Base-by-base conservation (phyloP, 2,113 vertebrate genomes). In the Pimephales promelas region DNA sequence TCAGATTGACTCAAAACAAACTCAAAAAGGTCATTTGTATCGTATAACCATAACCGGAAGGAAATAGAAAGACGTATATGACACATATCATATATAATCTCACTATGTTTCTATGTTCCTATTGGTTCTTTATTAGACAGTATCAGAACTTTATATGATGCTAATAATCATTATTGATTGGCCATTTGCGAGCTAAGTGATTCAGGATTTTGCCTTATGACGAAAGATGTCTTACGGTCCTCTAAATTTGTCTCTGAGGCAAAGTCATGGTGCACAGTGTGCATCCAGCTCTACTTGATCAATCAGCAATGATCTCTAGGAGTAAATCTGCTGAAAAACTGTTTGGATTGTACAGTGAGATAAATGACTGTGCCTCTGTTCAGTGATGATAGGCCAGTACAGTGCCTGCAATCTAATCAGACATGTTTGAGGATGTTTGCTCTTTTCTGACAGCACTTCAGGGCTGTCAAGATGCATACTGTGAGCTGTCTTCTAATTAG, bases 391-490 rank as follows among this genome's bases (percentile, higher is more conserved):
- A 57, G 83, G 56, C 70, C 75, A 76, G 83, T 84, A 83, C 70
- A 80, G 77, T 78, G 31, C 45, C 49, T 87, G 79, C 64, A 75
- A 83, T 74, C 49, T 75, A 70, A 88, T 84, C 72, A 81, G 76
- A 74, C 45, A 74, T 83, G 66, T 92, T 84, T 81, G 64, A 83
- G 84, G 82, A 57, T 88, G 84, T 90, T 90, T 90, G 86, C 87
- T 91, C 72, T 57, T 64, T 36, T 72, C 81, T 88, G 82, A 88
- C 85, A 87, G 83, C 68, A 86, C 81, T 64, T 77, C 73, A 14
- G 40, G 75, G 66, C 83, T 85, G 87, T 86, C 87, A 79, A 52
- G 45, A 84, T 52, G 59, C 74, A 61, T 40, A 56, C 62, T 84
- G 84, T 64, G 13, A 85, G 47, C 85, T 36, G 73, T 68, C 86